phyloP scores from a whole-genome alignment of 2,113 vertebrate species.

The Piprites chloris region DNA sequence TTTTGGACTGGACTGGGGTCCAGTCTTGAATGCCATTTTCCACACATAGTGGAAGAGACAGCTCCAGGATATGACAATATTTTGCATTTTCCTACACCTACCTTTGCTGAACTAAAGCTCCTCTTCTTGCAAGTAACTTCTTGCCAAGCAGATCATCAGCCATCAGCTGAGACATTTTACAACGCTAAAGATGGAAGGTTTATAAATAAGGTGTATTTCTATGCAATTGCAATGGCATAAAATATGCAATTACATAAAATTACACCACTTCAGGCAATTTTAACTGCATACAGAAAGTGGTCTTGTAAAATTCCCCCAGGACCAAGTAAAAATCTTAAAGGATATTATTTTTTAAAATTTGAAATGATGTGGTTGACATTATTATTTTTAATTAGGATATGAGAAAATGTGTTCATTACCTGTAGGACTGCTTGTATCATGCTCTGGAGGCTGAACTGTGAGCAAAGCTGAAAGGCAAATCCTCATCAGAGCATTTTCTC shows the following conservation, averaged over 20 bases:
- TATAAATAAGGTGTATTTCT: background rate
- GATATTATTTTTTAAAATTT: background rate
- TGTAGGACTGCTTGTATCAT: background rate
- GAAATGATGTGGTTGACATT: no score
- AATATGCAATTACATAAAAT: background rate
- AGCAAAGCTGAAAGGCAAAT: background rate
- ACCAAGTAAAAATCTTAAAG: background rate
- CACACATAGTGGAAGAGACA: no score
- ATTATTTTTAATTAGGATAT: background rate
- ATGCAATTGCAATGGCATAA: background rate
- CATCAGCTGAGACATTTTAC: background rate
- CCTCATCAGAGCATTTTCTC: background rate
- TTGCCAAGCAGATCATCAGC: background rate
- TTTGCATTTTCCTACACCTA: background rate
- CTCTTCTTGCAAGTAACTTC: background rate
- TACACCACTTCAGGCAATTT: background rate
- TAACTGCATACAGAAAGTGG: background rate
- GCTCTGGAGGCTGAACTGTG: background rate
- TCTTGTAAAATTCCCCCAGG: background rate
- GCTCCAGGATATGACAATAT: background rate
- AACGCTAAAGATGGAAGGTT: background rate
- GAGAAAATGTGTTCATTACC: background rate
- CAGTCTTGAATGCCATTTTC: background rate
- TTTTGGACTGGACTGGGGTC: background rate
- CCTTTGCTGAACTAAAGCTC: background rate